Evolutionary conservation across 2,888 invertebrate genomes (phyloP).

Genomic region (Cheilosia grossa): DNA sequence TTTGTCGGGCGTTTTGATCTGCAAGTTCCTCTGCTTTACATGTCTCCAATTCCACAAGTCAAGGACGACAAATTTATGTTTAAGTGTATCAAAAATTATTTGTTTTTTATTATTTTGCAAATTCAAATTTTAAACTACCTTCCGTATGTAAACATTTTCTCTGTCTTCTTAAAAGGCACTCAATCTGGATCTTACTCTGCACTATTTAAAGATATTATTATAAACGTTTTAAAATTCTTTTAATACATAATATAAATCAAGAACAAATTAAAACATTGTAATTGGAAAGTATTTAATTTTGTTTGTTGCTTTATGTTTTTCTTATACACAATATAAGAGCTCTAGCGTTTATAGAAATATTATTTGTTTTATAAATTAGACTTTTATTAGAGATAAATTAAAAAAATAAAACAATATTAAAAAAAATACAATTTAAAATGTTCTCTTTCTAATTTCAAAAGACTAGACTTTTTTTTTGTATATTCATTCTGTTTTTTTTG

Average conservation of each 20-base stretch:
- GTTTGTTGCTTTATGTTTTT: slow-evolving; percentile 41
- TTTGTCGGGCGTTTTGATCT: no score
- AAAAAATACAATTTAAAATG: slow-evolving; percentile 36
- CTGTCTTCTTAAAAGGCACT: slow-evolving; percentile 54
- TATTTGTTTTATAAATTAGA: slow-evolving; percentile 39
- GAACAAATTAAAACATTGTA: slow-evolving; percentile 35
- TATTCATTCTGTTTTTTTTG: slow-evolving; percentile 37
- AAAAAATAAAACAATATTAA: slow-evolving; percentile 15
- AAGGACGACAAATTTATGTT: not conserved
- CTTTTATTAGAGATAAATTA: slow-evolving; percentile 51
- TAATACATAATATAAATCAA: slow-evolving; percentile 67
- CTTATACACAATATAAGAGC: slow-evolving; percentile 71
- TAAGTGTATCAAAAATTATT: slow-evolving; percentile 70
- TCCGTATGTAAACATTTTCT: slow-evolving; percentile 50
- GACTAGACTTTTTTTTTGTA: slow-evolving; percentile 68
- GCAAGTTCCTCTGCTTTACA: not conserved
- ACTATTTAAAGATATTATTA: slow-evolving; percentile 37
- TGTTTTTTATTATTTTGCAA: slow-evolving; percentile 59
- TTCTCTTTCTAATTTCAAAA: slow-evolving; percentile 65
- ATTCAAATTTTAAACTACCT: slow-evolving; percentile 54
- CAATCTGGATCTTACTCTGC: slow-evolving; percentile 50
- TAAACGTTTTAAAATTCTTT: slow-evolving; percentile 30
- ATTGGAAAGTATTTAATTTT: slow-evolving; percentile 70
- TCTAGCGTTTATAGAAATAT: slow-evolving; percentile 45
- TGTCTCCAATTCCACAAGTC: not conserved